Evolutionary conservation across 2,797 vertebrate genomes (phyloP), one percentile per base, ranked within the genome.

Genomic region (Chaunax sp.): DNA sequence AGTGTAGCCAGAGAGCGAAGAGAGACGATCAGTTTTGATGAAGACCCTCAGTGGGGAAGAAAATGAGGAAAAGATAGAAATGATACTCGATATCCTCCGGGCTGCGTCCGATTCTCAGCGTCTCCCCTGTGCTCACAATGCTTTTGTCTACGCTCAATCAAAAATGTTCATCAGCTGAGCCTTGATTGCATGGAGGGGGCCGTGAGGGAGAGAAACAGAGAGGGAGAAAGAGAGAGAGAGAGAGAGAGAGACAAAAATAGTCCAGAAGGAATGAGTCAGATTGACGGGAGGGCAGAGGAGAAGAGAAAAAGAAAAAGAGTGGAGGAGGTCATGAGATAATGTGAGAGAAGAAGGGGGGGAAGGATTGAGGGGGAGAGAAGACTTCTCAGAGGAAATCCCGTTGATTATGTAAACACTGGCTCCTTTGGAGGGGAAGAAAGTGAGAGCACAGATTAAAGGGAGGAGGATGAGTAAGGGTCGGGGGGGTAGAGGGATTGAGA

Each of bases 221-320:
- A 69, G 77, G 80, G 74, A 83, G 82, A 78, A 63, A 40, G 47
- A 76, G 55, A 75, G 60, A 69, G 70, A 76, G 40, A 22, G 73
- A 35, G 69, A 66, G 73, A 10, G 61, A 52, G 63, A 58, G 84
- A 87, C 87, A 91, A 86, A 93, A 92, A 92, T 91, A 93, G 86
- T 89, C 78, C 83, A 82, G 85, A 80, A 85, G 84, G 88, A 90
- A 89, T 91, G 91, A 93, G 90, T 92, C 91, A 93, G 89, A 89
- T 88, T 77, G 84, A 85, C 79, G 81, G 74, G 72, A 88, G 80
- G 60, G 84, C 49, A 77, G 82, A 84, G 65, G 37, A 85, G 61
- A 43, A 43, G 41, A 67, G 53, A 75, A 58, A 50, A 58, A 60
- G 43, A 35, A 12, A 28, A 56, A 77, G 71, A 11, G 43, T 59